Evolutionary conservation across 1,140 invertebrate genomes (phyloP), one percentile per base, ranked within the genome.

Genomic region (Teleogryllus occipitalis): DNA sequence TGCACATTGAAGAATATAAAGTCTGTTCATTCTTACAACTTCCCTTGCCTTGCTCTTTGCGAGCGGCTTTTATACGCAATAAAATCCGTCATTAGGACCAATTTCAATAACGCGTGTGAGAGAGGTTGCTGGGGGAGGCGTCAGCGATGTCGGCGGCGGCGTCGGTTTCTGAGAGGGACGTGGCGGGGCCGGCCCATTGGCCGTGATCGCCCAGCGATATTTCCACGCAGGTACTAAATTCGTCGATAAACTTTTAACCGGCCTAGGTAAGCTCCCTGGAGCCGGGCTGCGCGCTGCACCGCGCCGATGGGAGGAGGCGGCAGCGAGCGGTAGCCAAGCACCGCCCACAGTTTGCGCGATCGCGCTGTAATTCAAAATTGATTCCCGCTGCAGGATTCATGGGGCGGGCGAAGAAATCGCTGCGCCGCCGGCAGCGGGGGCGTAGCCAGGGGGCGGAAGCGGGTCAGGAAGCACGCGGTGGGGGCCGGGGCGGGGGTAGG

Each of bases 1-100:
- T 65, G 54, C 54, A 18, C 54, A 65, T 65, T 65, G 54, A 65
- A 65, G 54, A 65, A 65, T 65, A 65, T 65, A 65, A 65, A 65
- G 54, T 65, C 54, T 65, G 54, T 18, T 65, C 54, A 65, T 10
- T 65, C 54, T 65, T 65, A 18, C 54, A 65, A 65, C 54, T 65
- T 65, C 54, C 54, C 10, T 65, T 65, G 49, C 54, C 18, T 10
- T 65, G 10, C 18, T 18, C 54, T 65, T 10, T 18, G 54, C 54
- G 54, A 65, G 10, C 54, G 54, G 54, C 54, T 65, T 65, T 65
- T 65, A 65, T 65, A 14, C 54, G 54, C 54, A 65, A 65, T 65
- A 65, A 65, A 65, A 65, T 65, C 18, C 18, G 54, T 65, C 54
- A 65, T 65, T 65, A 65, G 18, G 54, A 18, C 10, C 54, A 65